Conservation (phyloP, 2,888 invertebrate genomes). For the Caenorhabditis sulstoni region DNA sequence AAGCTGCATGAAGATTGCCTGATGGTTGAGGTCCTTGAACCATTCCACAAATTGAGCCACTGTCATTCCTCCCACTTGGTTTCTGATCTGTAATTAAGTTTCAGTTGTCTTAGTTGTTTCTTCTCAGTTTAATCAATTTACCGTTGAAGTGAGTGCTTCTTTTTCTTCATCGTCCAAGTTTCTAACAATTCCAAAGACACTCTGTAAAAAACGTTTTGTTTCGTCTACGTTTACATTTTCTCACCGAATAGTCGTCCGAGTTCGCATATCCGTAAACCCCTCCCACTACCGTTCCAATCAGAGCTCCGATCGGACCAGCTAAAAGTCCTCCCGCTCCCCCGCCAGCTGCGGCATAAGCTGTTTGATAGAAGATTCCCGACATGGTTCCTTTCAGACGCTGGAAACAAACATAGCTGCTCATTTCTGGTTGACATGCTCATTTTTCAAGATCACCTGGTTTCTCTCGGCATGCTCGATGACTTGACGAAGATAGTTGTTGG, state of each 20-base stretch:
- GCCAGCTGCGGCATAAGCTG: slow-evolving; percentile 45
- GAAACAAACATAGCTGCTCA: neutral
- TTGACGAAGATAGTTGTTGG: slow-evolving; percentile 37
- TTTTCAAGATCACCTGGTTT: slow-evolving; percentile 28
- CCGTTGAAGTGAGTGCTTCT: slow-evolving; percentile 35
- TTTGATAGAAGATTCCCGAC: slow-evolving; percentile 48
- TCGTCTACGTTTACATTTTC: too few species aligned
- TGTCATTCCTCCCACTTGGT: slow-evolving; percentile 41
- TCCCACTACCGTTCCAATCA: slow-evolving; percentile 52
- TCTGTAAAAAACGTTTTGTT: too few species aligned
- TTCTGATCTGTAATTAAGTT: slow-evolving; percentile 27
- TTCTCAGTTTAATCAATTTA: too few species aligned
- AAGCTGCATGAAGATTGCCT: slow-evolving; percentile 42
- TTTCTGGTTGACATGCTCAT: too few species aligned
- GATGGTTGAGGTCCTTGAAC: slow-evolving; percentile 51
- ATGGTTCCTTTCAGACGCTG: slow-evolving; percentile 39
- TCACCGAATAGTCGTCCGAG: slow-evolving; percentile 44
- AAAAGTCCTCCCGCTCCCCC: slow-evolving; percentile 51
- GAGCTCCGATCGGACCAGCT: slow-evolving; percentile 51
- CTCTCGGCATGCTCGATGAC: slow-evolving; percentile 44
- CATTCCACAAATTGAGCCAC: slow-evolving; percentile 42
- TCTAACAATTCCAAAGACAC: slow-evolving; percentile 30
- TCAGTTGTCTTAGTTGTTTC: too few species aligned
- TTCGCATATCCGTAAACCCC: slow-evolving; percentile 51
- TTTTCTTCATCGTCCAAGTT: slow-evolving; percentile 32